Percentiles rank a stretch among this genome's conserved stretches.
These are phyloP conservation scores for Rhagonycha lutea DNA, from an alignment of 2,888 invertebrate genomes.

Conservation along the genomic window DNA sequence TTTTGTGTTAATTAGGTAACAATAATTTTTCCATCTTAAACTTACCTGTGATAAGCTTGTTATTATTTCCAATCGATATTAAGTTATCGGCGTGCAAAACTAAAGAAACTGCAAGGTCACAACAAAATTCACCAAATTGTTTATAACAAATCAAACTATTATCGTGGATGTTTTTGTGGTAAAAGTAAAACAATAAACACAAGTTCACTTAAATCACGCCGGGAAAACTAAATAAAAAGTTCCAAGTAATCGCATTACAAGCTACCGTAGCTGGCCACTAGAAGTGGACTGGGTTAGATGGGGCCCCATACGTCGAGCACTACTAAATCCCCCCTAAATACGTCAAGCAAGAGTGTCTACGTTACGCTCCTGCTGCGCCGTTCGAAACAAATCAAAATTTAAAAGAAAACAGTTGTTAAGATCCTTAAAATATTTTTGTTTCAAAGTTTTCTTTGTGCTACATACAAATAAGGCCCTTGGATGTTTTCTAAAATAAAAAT, in stretches of 20 bases:
- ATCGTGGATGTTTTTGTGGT: not conserved
- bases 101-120: not conserved
- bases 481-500: not conserved
- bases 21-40: not conserved
- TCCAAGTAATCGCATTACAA: constrained; percentile 17
- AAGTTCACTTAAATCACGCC: not conserved
- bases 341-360: constrained; percentile 16
- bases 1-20: not conserved
- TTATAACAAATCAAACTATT: not conserved
- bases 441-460: not conserved
- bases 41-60: not conserved
- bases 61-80: not conserved
- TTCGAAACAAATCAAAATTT: not conserved
- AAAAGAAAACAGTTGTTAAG: not conserved
- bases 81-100: not conserved
- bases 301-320: constrained; percentile 22
- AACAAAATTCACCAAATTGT: constrained; percentile 2
- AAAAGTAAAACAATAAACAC: not conserved
- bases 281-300: constrained; percentile 27
- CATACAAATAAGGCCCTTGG: not conserved
- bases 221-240: constrained; percentile 14
- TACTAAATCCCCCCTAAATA: constrained; percentile 31
- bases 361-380: not conserved
- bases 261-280: constrained; percentile 25
- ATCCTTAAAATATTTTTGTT: not conserved